Percentiles rank a stretch among this genome's conserved stretches.
phyloP scores from a whole-genome alignment of 2,113 vertebrate genomes.

The Lagenorhynchus albirostris region DNA sequence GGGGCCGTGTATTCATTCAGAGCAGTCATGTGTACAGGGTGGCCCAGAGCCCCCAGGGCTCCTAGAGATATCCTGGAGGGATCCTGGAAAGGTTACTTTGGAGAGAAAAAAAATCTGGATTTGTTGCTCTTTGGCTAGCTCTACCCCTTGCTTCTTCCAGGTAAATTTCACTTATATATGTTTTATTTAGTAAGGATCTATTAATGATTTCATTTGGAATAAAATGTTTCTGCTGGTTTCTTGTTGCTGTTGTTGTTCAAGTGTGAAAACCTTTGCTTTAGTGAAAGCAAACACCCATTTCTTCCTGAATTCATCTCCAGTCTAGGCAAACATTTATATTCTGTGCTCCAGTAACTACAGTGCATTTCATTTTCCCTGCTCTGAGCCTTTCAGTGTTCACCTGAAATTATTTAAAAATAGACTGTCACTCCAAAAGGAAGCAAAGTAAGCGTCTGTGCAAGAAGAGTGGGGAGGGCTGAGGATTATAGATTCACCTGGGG shows the following conservation, averaged over 20 bases:
- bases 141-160: background rate
- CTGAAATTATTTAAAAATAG: constrained; percentile 16
- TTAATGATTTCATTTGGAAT: background rate
- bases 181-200: background rate
- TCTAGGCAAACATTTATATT: background rate
- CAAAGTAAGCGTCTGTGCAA: background rate
- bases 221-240: background rate
- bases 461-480: background rate
- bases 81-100: background rate
- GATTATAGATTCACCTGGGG: background rate
- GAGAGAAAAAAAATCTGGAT: background rate
- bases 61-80: background rate
- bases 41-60: background rate
- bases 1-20: background rate
- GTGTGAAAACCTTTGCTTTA: background rate
- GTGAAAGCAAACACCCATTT: background rate
- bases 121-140: background rate
- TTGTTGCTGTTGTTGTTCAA: background rate
- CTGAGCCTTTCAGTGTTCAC: background rate
- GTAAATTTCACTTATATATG: background rate
- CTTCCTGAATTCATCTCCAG: background rate
- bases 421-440: background rate
- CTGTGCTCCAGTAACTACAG: background rate
- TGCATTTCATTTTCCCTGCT: background rate
- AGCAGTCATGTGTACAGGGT: background rate